Percentiles rank a stretch among this genome's conserved stretches.
Evolutionary conservation across 2,888 invertebrate genomes (phyloP).

Genomic region (Acanthopleura granulata): DNA sequence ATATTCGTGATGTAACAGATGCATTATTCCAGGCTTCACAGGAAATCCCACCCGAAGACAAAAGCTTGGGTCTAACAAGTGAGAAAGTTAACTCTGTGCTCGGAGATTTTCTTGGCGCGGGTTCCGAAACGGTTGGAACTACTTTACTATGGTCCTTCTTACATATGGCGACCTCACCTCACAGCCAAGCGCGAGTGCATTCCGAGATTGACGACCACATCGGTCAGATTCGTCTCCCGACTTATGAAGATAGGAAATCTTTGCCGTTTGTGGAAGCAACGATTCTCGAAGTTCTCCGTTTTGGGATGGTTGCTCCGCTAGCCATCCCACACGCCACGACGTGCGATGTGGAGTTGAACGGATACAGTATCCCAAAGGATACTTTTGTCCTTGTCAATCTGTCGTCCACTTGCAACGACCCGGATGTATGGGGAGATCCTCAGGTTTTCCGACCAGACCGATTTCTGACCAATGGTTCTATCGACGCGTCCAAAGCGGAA

Average conservation of each 20-base stretch:
- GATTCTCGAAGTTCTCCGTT: conserved; percentile 52
- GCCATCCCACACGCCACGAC: conserved; percentile 61
- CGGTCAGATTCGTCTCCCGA: conserved; percentile 43
- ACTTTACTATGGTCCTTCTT: conserved; percentile 58
- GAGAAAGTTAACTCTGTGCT: conserved; percentile 55
- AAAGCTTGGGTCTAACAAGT: conserved; percentile 50
- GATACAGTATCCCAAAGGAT: conserved; percentile 46
- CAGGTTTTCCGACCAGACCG: conserved; percentile 32
- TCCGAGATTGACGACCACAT: conserved; percentile 47
- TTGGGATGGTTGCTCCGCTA: conserved; percentile 57
- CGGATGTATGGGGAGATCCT: conserved; percentile 20
- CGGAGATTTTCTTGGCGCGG: conserved; percentile 60
- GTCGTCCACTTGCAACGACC: conserved; percentile 35
- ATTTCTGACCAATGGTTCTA: conserved; percentile 34
- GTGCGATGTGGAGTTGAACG: conserved; percentile 41
- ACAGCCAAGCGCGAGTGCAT: conserved; percentile 52
- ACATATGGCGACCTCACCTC: conserved; percentile 51
- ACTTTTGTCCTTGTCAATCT: conserved; percentile 29
- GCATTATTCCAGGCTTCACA: conserved; percentile 50
- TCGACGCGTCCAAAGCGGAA: conserved; percentile 27
- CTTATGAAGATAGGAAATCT: conserved; percentile 37
- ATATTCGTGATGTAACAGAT: conserved; percentile 58
- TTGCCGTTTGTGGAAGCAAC: conserved; percentile 57
- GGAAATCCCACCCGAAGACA: conserved; percentile 45
- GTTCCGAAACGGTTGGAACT: conserved; percentile 59